A percentile compares a stretch with the other conserved stretches of the same genome.
These are phyloP conservation scores for Clitarchus hookeri DNA, from an alignment of 2,888 invertebrate species.

Conservation along the genomic window DNA sequence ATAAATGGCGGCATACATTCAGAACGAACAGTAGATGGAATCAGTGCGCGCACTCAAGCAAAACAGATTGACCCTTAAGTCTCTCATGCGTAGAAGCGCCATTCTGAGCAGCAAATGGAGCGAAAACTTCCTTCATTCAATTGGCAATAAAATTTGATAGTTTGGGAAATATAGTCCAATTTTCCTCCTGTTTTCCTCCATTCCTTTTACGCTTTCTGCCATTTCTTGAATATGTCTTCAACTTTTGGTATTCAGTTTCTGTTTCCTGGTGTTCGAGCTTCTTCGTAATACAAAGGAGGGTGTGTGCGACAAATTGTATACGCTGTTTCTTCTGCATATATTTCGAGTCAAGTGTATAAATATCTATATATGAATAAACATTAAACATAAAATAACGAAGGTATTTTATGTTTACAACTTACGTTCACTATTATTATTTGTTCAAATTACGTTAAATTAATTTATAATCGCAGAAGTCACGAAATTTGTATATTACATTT, in stretches of 20 bases:
- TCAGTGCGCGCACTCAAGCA: slow-evolving; percentile 21
- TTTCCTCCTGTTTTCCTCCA: slow-evolving; percentile 33
- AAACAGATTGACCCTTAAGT: slow-evolving; percentile 19
- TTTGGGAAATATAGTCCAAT: slow-evolving; percentile 42
- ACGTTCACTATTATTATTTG: too few species aligned
- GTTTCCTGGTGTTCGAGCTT: background rate
- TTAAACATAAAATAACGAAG: too few species aligned
- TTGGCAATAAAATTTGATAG: slow-evolving; percentile 43
- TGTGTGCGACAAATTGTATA: too few species aligned
- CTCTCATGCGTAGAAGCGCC: slow-evolving; percentile 26
- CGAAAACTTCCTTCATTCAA: slow-evolving; percentile 39
- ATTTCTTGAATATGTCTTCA: slow-evolving; percentile 19
- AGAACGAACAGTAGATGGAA: slow-evolving; percentile 14
- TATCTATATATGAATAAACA: too few species aligned
- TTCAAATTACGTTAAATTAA: too few species aligned
- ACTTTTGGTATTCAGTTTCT: background rate
- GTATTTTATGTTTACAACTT: too few species aligned
- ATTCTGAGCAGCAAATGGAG: slow-evolving; percentile 39
- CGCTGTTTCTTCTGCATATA: too few species aligned
- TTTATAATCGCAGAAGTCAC: too few species aligned
- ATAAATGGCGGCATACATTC: slow-evolving; percentile 14
- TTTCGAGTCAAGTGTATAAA: too few species aligned
- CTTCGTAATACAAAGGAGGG: background rate
- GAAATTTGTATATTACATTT: too few species aligned
- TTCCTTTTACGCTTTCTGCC: background rate